phyloP scores from a whole-genome alignment of 2,113 vertebrate species.

The Ranitomeya imitator region DNA sequence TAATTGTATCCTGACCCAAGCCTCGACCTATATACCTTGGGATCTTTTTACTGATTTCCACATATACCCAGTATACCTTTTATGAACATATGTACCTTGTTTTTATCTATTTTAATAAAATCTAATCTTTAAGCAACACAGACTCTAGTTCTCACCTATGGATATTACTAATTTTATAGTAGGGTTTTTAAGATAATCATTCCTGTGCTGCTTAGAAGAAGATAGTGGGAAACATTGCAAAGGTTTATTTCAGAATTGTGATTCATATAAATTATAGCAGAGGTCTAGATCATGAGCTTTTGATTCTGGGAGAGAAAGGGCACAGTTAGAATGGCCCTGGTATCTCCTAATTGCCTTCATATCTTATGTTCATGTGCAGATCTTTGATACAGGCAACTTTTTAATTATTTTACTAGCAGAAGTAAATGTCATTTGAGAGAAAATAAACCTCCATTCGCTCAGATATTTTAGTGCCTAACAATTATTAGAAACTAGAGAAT shows the following conservation, averaged over 20 bases:
- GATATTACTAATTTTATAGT: no score
- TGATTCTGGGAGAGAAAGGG: neutral
- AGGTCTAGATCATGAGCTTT: neutral
- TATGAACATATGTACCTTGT: no score
- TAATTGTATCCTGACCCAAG: no score
- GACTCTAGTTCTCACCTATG: no score
- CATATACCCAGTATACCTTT: no score
- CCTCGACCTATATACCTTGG: no score
- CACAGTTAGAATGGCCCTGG: neutral
- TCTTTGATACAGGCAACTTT: conserved; percentile 25
- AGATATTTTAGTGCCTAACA: conserved; percentile 12
- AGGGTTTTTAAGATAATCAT: neutral
- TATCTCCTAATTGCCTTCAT: conserved; percentile 20
- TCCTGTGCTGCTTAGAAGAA: neutral
- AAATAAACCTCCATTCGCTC: neutral
- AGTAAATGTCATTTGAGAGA: conserved; percentile 31
- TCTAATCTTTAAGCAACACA: no score
- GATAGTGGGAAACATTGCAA: neutral
- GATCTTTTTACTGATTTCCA: no score
- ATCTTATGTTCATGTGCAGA: neutral
- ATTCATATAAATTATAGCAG: neutral
- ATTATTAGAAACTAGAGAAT: conserved; percentile 41
- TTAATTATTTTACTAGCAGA: conserved; percentile 17
- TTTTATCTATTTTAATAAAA: no score
- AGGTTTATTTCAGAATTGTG: neutral